A percentile compares a stretch with the other conserved stretches of the same genome.
Evolutionary conservation across 2,888 invertebrate species (phyloP).

Genomic region (Plagodis pulveraria): DNA sequence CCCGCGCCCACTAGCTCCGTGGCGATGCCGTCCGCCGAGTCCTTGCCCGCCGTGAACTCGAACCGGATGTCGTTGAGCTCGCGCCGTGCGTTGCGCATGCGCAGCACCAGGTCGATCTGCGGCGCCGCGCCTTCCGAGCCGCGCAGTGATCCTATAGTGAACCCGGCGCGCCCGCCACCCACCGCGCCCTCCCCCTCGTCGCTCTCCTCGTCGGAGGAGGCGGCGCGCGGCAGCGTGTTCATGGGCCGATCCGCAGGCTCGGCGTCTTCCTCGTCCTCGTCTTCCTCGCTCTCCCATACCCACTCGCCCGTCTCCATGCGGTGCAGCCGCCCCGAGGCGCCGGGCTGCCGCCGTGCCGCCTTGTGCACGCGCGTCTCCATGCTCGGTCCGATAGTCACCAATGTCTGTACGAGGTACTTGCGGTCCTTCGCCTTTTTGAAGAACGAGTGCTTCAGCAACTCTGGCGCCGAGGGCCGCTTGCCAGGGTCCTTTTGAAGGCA

Average conservation of each 20-base stretch:
- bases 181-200: conserved; percentile 55
- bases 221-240: conserved; percentile 85
- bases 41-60: conserved; percentile 97
- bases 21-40: conserved; percentile 97
- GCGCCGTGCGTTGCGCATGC: conserved; percentile 95
- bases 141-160: conserved; percentile 38
- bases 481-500: conserved; percentile 98
- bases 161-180: conserved; percentile 52
- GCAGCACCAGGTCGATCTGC: conserved; percentile 93
- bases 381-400: conserved; percentile 94
- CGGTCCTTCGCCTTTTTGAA: conserved; percentile 99
- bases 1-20: conserved; percentile 99
- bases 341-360: conserved; percentile 92
- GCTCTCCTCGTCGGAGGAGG: conserved; percentile 86
- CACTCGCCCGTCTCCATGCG: conserved; percentile 98
- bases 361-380: conserved; percentile 97
- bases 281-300: conserved; percentile 99
- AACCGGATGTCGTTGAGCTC: conserved; percentile 99
- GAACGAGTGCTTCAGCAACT: conserved; percentile 98
- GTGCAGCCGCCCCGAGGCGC: conserved; percentile 93
- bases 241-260: conserved; percentile 86
- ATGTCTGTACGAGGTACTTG: conserved; percentile 93
- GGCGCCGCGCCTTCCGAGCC: conserved; percentile 58
- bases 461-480: conserved; percentile 97
- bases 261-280: conserved; percentile 86